phyloP scores from a whole-genome alignment of 2,113 vertebrate genomes.

The Sialia sialis region DNA sequence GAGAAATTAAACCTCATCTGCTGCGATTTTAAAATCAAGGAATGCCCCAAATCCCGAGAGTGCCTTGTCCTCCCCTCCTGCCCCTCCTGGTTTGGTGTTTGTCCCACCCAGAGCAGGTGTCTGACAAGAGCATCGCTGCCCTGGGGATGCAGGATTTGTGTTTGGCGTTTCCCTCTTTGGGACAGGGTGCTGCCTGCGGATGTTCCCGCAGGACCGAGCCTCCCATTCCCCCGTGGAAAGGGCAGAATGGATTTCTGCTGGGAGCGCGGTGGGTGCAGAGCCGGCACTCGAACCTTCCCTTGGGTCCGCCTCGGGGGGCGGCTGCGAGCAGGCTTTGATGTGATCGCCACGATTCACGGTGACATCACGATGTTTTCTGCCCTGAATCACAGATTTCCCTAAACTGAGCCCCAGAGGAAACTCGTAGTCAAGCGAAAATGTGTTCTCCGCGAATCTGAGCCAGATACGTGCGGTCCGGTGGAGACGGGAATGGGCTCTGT shows the following conservation, averaged over 20 bases:
- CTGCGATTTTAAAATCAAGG: constrained; percentile 22
- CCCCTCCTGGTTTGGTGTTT: not conserved
- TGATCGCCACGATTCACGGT: fast-evolving
- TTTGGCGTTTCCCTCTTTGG: not conserved
- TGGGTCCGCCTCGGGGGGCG: not conserved
- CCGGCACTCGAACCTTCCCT: not conserved
- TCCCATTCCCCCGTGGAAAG: fast-evolving
- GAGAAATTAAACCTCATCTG: constrained; percentile 25
- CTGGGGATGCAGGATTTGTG: fast-evolving
- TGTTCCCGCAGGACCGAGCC: not conserved
- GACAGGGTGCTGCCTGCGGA: not conserved
- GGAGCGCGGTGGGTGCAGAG: fast-evolving
- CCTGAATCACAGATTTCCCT: constrained; percentile 31
- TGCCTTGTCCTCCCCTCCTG: not conserved
- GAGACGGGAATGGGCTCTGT: not conserved
- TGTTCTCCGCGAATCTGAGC: fast-evolving
- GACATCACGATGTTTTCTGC: not conserved
- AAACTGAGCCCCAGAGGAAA: not conserved
- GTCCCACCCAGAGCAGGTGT: not conserved
- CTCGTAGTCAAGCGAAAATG: not conserved
- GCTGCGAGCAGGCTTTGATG: not conserved
- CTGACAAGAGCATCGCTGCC: not conserved
- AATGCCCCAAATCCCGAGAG: not conserved
- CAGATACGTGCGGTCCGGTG: fast-evolving
- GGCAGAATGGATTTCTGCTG: fast-evolving